Evolutionary conservation across 1,140 invertebrate genomes (phyloP).

Genomic region (Drosophila tani): DNA sequence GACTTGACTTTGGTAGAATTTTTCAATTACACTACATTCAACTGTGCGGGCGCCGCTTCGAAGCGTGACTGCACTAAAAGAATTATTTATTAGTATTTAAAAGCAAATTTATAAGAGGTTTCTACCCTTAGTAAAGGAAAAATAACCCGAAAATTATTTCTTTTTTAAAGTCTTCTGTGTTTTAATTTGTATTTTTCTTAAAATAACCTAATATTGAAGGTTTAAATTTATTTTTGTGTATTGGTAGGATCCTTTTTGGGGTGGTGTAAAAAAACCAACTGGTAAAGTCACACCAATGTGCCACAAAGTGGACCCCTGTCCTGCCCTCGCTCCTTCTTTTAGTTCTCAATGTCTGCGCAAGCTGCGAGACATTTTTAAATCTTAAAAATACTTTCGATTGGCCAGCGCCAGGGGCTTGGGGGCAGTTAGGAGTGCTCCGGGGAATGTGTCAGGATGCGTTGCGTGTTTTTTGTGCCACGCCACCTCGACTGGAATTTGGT

Average conservation of each 20-base stretch:
- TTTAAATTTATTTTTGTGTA: background rate
- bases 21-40: too few species aligned
- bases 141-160: background rate
- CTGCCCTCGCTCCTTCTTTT: background rate
- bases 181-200: too few species aligned
- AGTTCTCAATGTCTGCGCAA: constrained; percentile 42
- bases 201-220: background rate
- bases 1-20: too few species aligned
- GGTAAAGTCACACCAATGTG: constrained; percentile 60
- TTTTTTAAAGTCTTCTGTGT: background rate
- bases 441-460: constrained; percentile 63
- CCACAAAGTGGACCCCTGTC: constrained; percentile 55
- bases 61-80: too few species aligned
- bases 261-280: constrained; percentile 25
- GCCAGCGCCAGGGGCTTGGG: background rate
- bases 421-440: background rate
- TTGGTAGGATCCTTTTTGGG: background rate
- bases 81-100: background rate
- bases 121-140: too few species aligned
- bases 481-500: constrained; percentile 69
- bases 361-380: constrained; percentile 66
- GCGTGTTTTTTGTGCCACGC: constrained; percentile 69
- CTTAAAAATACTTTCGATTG: constrained; percentile 64
- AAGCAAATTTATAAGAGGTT: background rate
- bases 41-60: too few species aligned